These are phyloP conservation scores for Thymelicus sylvestris DNA, from an alignment of 2,888 invertebrate species.

Conservation along the genomic window DNA sequence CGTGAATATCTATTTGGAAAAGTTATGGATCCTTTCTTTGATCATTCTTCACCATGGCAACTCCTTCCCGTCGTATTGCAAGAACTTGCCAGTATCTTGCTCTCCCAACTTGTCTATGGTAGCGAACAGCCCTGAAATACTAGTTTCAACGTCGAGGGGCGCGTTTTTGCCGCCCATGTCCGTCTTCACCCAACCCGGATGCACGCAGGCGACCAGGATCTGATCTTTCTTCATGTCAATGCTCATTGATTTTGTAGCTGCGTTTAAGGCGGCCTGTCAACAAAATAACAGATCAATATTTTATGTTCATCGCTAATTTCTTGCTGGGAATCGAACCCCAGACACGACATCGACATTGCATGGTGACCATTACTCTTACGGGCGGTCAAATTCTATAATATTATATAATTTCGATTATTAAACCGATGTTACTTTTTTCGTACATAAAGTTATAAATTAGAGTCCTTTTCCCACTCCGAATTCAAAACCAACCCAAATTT, in stretches of 20 bases:
- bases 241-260: constrained; percentile 93
- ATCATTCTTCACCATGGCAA: constrained; percentile 87
- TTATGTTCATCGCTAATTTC: too few relatives aligned
- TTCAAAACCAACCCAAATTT: too few relatives aligned
- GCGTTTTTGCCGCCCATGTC: constrained; percentile 95
- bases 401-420: too few relatives aligned
- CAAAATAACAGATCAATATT: neutral
- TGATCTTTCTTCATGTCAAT: constrained; percentile 90
- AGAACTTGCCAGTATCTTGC: constrained; percentile 89
- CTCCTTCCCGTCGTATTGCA: constrained; percentile 90
- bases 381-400: too few relatives aligned
- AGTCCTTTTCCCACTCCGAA: too few relatives aligned
- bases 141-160: constrained; percentile 88
- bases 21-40: neutral
- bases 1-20: neutral
- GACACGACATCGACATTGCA: too few relatives aligned
- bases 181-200: constrained; percentile 97
- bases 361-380: too few relatives aligned
- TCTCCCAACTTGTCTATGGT: constrained; percentile 87
- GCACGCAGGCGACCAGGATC: constrained; percentile 90
- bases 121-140: constrained; percentile 87
- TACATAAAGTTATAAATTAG: too few relatives aligned
- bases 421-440: too few relatives aligned
- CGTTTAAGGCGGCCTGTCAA: constrained; percentile 91
- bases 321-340: too few relatives aligned